Evolutionary conservation across 2,113 vertebrate genomes (phyloP), one percentile per base, ranked within the genome.

Genomic region (Syngnathus floridae): DNA sequence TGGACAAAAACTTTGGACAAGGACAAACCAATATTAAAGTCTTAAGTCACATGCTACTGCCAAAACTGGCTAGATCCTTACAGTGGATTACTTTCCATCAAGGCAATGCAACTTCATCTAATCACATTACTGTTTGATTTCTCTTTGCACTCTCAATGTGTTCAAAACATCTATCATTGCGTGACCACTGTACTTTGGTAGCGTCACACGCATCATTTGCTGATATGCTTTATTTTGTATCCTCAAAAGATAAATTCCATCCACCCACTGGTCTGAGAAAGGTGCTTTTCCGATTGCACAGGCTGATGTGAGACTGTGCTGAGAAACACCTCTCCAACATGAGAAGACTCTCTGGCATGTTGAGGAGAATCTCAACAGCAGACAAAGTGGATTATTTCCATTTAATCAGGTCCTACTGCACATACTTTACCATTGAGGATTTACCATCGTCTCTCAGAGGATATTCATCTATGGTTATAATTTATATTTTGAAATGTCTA

Each of bases 161-260:
- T 66, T 73, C 41, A 72, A 73, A 78, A 61, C 69, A 65, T 65
- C 55, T 49, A 73, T 81, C 74, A 36, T 79, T 79, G 71, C 79
- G 4, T 84, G 82, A 84, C 70, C 62, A 46, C 56, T 3, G 55
- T 65, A 75, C 73, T 77, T 75, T 77, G 73, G 79, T 66, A 64
- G 51, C 57, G 40, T 70, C 73, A 71, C 77, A 87, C 22, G 84
- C 84, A 82, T 72, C 83, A 78, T 66, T 83, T 83, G 79, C 80
- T 84, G 81, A 84, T 81, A 75, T 82, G 79, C 71, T 76, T 70
- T 76, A 67, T 85, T 82, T 85, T 64, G 83, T 82, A 84, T 77
- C 77, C 85, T 89, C 79, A 86, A 81, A 89, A 86, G 86, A 82
- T 75, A 77, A 81, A 89, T 88, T 88, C 86, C 84, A 83, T 64